phyloP scores from a whole-genome alignment of 2,113 vertebrate genomes.

The Hylia prasina region DNA sequence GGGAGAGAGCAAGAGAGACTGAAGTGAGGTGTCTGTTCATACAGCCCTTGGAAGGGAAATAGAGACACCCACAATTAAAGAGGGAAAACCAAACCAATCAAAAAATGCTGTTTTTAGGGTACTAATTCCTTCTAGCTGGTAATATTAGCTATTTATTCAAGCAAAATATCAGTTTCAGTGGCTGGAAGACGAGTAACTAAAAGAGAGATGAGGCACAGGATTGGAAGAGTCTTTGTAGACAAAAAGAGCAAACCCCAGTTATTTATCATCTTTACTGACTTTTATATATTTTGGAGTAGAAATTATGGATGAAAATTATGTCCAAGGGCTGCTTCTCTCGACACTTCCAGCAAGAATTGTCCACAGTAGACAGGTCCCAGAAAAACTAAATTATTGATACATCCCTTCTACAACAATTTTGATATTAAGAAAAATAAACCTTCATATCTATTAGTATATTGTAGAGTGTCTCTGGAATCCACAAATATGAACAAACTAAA shows the following conservation, averaged over 20 bases:
- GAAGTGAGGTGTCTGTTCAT: background rate
- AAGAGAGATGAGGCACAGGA: background rate
- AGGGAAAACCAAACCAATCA: background rate
- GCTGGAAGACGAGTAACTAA: background rate
- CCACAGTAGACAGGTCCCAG: background rate
- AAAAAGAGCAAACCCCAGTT: background rate
- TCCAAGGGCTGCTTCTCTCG: background rate
- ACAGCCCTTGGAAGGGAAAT: background rate
- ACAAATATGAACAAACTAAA: background rate
- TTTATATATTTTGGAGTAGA: background rate
- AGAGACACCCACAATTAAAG: background rate
- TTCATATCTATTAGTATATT: background rate
- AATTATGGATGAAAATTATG: background rate
- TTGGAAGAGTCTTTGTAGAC: background rate
- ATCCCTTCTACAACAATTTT: background rate
- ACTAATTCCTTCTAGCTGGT: background rate
- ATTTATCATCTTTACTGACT: background rate
- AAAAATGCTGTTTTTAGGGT: background rate
- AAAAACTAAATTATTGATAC: background rate
- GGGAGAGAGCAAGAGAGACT: background rate
- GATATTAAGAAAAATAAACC: background rate
- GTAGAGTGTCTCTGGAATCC: background rate
- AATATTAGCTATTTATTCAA: constrained; percentile 9
- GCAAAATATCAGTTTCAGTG: background rate
- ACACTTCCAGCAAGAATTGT: background rate